Evolutionary conservation across 1,140 invertebrate genomes (phyloP).

Genomic region (Nixonia krombeini): DNA sequence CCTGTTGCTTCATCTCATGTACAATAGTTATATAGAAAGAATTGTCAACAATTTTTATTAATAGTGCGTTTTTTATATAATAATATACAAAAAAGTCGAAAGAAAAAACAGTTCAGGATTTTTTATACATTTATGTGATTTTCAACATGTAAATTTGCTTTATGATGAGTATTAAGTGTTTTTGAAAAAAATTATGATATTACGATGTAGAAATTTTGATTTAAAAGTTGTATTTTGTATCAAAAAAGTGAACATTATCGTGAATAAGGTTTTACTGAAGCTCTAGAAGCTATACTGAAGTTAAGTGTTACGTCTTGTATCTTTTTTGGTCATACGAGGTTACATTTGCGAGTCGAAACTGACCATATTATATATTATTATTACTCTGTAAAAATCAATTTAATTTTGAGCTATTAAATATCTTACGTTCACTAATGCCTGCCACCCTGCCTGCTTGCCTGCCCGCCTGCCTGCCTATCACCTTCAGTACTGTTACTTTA

Average conservation of each 20-base stretch:
- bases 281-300: slow-evolving; percentile 15
- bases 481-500: no score
- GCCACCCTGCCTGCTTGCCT: slow-evolving; percentile 62
- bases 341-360: slow-evolving; percentile 23
- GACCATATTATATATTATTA: slow-evolving; percentile 43
- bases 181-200: no score
- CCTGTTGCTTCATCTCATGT: not conserved
- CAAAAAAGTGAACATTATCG: slow-evolving; percentile 10
- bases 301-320: slow-evolving; percentile 28
- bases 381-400: slow-evolving; percentile 64
- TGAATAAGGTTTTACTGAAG: slow-evolving; percentile 15
- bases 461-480: slow-evolving; percentile 53
- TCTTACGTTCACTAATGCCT: slow-evolving; percentile 62
- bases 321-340: slow-evolving; percentile 19
- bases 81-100: not conserved
- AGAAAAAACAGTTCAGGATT: no score
- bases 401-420: slow-evolving; percentile 64
- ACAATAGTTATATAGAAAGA: not conserved
- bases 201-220: no score
- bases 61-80: not conserved
- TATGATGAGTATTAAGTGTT: no score
- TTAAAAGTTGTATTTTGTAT: no score
- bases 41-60: not conserved
- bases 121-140: no score
- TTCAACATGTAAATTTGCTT: no score